Evolutionary conservation across 2,797 vertebrate species (phyloP), one percentile per base, ranked within the genome.

Genomic region (Diplodus puntazzo): DNA sequence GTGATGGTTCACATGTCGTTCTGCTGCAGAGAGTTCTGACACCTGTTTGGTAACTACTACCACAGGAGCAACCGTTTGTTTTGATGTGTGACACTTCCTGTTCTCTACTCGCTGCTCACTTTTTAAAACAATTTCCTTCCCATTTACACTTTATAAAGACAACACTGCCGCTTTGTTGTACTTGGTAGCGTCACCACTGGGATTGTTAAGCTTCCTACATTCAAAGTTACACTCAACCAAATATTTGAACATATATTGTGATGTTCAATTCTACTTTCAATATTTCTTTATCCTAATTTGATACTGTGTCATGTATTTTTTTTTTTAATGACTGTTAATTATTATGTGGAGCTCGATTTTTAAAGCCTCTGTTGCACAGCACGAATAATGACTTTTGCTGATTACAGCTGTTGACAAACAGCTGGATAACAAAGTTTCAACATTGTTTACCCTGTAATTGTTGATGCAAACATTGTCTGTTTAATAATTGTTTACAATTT

Each of bases 401-500:
- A 48, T 14, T 18, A 14, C 23, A 64, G 55, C 49, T 58, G 13
- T 46, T 65, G 10, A 27, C 11, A 64, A 72, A 55, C 61, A 52
- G 34, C 68, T 48, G 45, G 49, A 43, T 45, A n/a, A 60, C 43
- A 77, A 59, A 48, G 18, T 21, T 70, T 77, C 30, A 73, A 50
- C 72, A 62, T 70, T 82, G 79, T 89, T 91, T 87, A 87, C 81
- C 52, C 46, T 53, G 20, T 68, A 43, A 43, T 69, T 27, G 50
- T 78, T 82, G 65, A 83, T 79, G 70, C 30, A 66, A 81, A 77
- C 43, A 70, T 11, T 71, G 42, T 63, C 20, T 75, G 67, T 69
- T 48, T 43, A 73, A 48, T 82, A 66, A 76, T 69, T 77, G 77
- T 86, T 86, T 92, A 78, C 81, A 86, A 54, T 71, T n/a, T 42